phyloP scores from a whole-genome alignment of 2,888 invertebrate genomes.

The Rotaria socialis region DNA sequence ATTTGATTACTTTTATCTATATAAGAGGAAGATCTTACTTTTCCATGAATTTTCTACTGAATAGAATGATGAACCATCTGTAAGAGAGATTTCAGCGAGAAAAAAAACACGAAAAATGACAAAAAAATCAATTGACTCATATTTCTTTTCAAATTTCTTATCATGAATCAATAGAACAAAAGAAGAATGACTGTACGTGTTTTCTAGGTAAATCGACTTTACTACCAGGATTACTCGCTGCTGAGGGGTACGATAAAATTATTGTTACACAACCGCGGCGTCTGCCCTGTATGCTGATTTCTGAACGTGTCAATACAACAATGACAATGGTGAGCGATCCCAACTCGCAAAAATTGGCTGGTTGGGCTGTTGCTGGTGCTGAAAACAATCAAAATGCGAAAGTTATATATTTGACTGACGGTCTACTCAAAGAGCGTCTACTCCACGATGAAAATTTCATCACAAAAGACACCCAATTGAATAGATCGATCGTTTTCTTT shows the following conservation, averaged over 20 bases:
- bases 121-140: too few species aligned
- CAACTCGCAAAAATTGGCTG: not conserved
- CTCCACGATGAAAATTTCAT: slow-evolving; percentile 14
- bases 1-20: too few species aligned
- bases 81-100: too few species aligned
- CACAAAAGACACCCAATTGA: not conserved
- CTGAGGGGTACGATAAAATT: slow-evolving; percentile 12
- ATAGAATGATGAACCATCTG: too few species aligned
- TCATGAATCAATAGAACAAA: too few species aligned
- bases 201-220: slow-evolving; percentile 18
- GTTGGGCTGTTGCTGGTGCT: slow-evolving; percentile 30
- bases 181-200: too few species aligned
- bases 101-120: too few species aligned
- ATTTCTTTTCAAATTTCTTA: too few species aligned
- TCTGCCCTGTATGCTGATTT: not conserved
- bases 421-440: not conserved
- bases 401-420: slow-evolving; percentile 12
- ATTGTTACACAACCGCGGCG: slow-evolving; percentile 28
- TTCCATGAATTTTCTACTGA: too few species aligned
- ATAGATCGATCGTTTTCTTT: not conserved
- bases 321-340: not conserved
- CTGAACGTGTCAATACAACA: not conserved
- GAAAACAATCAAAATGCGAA: not conserved
- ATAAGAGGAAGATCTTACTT: too few species aligned
- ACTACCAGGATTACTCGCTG: not conserved